A percentile compares a stretch with the other conserved stretches of the same genome.
Conservation (phyloP, 2,113 vertebrate genomes). For the Oxygymnocypris stewartii region DNA sequence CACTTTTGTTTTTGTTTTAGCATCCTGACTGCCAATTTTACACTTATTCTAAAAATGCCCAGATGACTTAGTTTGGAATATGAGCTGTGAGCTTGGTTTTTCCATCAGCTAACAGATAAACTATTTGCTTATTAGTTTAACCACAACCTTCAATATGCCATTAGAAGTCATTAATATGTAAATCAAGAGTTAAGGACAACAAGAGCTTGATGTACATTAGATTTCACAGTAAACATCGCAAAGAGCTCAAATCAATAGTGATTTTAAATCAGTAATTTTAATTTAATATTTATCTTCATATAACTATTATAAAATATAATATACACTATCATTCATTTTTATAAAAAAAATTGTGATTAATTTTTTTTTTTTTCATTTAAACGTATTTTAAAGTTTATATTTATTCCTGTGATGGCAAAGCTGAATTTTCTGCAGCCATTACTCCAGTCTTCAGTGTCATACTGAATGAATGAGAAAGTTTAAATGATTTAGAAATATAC, state of each 20-base stretch:
- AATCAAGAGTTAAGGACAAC: not conserved
- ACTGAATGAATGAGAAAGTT: not conserved
- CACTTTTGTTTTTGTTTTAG: not conserved
- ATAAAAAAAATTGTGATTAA: too few relatives aligned
- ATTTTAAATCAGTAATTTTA: not conserved
- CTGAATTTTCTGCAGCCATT: not conserved
- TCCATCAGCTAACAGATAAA: not conserved
- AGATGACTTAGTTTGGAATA: not conserved
- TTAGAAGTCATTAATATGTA: not conserved
- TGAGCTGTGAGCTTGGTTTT: not conserved
- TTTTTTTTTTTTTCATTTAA: too few relatives aligned
- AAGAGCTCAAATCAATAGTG: not conserved
- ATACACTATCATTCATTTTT: not conserved
- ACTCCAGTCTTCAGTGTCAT: not conserved
- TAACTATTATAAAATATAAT: not conserved
- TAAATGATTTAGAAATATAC: not conserved
- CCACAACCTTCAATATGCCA: not conserved
- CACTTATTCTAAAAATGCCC: not conserved
- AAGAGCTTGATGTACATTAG: not conserved
- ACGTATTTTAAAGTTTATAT: not conserved
- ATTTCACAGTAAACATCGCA: not conserved
- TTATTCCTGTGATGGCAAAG: not conserved
- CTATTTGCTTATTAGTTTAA: not conserved
- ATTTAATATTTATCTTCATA: not conserved
- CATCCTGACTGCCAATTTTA: constrained; percentile 3